phyloP scores from a whole-genome alignment of 2,797 vertebrate species.

The Hydrocynus forskahlii region DNA sequence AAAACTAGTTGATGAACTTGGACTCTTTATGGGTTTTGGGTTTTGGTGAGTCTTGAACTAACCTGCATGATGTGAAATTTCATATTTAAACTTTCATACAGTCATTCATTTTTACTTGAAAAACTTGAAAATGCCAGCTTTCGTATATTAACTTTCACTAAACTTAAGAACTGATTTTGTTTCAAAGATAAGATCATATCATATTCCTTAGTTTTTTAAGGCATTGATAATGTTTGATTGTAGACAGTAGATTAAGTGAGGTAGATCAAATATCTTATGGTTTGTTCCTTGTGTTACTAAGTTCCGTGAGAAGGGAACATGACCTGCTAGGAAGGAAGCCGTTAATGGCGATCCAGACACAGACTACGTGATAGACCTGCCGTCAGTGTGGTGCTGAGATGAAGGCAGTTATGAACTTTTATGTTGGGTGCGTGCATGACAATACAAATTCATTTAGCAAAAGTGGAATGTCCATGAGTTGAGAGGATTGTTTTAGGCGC shows the following conservation, averaged over 20 bases:
- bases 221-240: background rate
- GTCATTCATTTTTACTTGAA: no score
- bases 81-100: no score
- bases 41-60: no score
- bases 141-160: no score
- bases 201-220: background rate
- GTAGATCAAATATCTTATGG: background rate
- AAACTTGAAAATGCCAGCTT: no score
- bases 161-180: no score
- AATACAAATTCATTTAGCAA: background rate
- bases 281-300: background rate
- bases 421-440: background rate
- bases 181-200: background rate
- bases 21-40: no score
- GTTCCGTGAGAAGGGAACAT: background rate
- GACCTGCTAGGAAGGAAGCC: conserved; percentile 35
- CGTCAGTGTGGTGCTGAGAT: background rate
- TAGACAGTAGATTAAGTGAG: background rate
- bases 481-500: background rate
- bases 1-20: no score
- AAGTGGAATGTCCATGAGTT: background rate
- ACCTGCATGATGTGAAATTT: no score
- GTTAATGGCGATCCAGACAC: conserved; percentile 24
- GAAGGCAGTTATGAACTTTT: background rate
- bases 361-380: conserved; percentile 18